These are phyloP conservation scores for Chiridota heheva DNA, from an alignment of 35 echinoderm and acorn worm species.

Conservation along the genomic window DNA sequence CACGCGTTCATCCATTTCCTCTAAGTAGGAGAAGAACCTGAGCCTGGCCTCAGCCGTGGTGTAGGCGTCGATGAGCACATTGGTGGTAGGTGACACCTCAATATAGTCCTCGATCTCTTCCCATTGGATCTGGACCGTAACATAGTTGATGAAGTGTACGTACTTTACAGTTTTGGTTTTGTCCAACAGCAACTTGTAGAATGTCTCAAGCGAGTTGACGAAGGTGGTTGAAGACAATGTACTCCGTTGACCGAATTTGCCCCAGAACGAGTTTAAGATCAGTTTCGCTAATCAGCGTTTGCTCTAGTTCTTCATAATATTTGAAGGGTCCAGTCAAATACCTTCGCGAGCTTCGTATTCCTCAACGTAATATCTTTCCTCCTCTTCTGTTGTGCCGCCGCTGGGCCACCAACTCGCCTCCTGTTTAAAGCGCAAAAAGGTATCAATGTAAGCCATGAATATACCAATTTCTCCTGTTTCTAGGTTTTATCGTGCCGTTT, in stretches of 20 bases:
- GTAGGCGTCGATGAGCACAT: constrained; percentile 40
- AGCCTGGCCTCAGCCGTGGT: constrained; percentile 45
- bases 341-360: constrained; percentile 2
- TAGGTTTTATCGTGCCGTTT: constrained; percentile 36
- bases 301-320: not conserved
- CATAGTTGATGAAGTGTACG: constrained; percentile 10
- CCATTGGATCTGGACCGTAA: constrained; percentile 22
- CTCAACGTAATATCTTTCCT: not conserved
- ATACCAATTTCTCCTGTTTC: constrained; percentile 40
- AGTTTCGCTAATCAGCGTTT: constrained; percentile 19
- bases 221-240: constrained; percentile 16
- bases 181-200: constrained; percentile 3
- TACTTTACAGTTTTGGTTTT: not conserved
- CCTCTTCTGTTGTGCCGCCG: not conserved
- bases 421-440: constrained; percentile 68
- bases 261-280: constrained; percentile 56
- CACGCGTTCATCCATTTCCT: constrained; percentile 19
- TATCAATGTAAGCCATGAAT: constrained; percentile 52
- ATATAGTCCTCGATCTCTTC: constrained; percentile 1
- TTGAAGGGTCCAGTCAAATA: not conserved
- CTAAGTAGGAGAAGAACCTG: constrained; percentile 29
- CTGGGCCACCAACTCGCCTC: constrained; percentile 44
- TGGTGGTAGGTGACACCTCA: constrained; percentile 11
- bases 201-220: not conserved
- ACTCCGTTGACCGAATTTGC: constrained; percentile 40